These are phyloP conservation scores for Lemur catta DNA, from an alignment of 2,797 vertebrate genomes.

Conservation along the genomic window DNA sequence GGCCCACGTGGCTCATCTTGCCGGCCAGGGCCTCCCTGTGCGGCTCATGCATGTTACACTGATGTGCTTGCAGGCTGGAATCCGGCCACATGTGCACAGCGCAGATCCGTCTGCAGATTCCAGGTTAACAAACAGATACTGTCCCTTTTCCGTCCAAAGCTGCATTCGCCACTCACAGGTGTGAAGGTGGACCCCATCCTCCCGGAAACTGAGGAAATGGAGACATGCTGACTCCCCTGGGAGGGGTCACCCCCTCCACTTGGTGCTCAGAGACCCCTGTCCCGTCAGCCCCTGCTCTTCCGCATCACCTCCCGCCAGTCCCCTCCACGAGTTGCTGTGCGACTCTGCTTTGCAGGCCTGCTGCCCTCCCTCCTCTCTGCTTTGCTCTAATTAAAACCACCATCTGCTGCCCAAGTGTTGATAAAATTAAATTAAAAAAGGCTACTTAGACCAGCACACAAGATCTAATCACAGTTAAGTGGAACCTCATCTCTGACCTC, in stretches of 20 bases:
- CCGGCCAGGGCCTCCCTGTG: background rate
- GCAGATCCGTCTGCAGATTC: background rate
- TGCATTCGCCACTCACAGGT: too few relatives aligned
- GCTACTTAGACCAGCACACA: background rate
- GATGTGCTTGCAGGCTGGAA: background rate
- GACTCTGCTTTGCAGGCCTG: background rate
- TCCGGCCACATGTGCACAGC: too few relatives aligned
- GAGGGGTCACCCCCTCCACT: background rate
- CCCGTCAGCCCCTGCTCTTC: background rate
- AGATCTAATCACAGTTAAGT: background rate
- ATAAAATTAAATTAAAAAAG: background rate
- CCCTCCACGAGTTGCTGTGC: background rate
- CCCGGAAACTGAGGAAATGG: background rate
- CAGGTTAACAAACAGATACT: background rate
- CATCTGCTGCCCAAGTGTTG: background rate
- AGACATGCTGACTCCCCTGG: background rate
- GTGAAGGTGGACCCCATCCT: background rate
- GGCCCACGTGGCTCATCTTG: too few relatives aligned
- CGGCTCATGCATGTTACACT: too few relatives aligned
- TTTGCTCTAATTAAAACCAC: background rate
- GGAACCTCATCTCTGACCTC: background rate
- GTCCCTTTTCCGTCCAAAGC: background rate
- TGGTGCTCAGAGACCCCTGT: background rate
- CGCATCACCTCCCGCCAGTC: rapidly evolving
- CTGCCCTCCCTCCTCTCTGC: background rate